phyloP scores from a whole-genome alignment of 2,888 invertebrate genomes.

The Clistopyga incitator region DNA sequence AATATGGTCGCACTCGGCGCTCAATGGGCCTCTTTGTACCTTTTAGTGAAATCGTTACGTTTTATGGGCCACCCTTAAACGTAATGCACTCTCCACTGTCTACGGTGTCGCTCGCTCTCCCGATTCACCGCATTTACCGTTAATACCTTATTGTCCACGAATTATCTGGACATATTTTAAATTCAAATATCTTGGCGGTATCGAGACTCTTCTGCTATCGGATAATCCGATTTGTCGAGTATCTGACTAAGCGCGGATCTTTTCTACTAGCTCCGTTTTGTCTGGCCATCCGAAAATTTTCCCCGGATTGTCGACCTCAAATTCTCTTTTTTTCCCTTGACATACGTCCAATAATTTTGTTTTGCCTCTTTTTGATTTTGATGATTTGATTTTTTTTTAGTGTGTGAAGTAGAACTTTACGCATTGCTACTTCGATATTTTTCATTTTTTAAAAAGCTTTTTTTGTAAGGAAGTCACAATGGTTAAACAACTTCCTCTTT shows the following conservation, averaged over 20 bases:
- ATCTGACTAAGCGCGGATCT: constrained; percentile 7
- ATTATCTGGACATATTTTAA: background rate
- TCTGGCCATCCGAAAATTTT: background rate
- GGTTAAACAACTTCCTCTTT: no score
- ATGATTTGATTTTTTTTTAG: no score
- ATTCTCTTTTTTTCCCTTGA: background rate
- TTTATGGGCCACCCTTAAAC: constrained; percentile 46
- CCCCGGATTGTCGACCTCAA: background rate
- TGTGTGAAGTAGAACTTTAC: no score
- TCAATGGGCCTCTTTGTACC: constrained; percentile 45
- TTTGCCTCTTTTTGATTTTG: no score
- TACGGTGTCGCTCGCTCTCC: constrained; percentile 1
- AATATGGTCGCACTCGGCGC: constrained; percentile 49
- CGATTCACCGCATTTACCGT: background rate
- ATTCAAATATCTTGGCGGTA: background rate
- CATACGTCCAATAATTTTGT: no score
- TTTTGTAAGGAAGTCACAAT: no score
- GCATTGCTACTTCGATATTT: background rate
- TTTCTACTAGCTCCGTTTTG: constrained; percentile 21
- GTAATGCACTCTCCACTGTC: constrained; percentile 30
- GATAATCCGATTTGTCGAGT: background rate
- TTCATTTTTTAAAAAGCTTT: no score
- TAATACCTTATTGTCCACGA: background rate
- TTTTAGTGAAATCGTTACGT: constrained; percentile 54
- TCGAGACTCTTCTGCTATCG: background rate